Evolutionary conservation across 1,140 invertebrate genomes (phyloP).

Genomic region (silkworm (Bombyx mori)): DNA sequence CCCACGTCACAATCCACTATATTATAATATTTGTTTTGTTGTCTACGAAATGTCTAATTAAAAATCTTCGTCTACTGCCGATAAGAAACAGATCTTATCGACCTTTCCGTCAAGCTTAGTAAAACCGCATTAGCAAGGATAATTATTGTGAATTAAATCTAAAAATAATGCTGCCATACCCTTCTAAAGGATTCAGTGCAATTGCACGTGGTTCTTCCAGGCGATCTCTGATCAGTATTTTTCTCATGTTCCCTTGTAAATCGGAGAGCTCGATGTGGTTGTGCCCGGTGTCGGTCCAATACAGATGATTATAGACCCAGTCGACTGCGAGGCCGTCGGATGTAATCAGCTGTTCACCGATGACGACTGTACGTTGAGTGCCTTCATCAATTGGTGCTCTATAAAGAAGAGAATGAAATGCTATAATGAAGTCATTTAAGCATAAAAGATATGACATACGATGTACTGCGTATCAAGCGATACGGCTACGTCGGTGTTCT

Average conservation of each 20-base stretch:
- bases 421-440: too few relatives aligned
- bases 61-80: too few relatives aligned
- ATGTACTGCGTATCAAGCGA: too few relatives aligned
- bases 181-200: constrained; percentile 94
- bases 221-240: constrained; percentile 85
- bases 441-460: too few relatives aligned
- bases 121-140: not conserved
- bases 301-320: constrained; percentile 97
- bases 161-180: constrained; percentile 66
- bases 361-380: constrained; percentile 84
- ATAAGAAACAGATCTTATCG: too few relatives aligned
- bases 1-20: too few relatives aligned
- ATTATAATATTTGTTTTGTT: too few relatives aligned
- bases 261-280: constrained; percentile 92
- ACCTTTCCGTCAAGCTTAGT: too few relatives aligned
- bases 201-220: constrained; percentile 96
- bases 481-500: too few relatives aligned
- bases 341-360: constrained; percentile 86
- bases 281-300: constrained; percentile 95
- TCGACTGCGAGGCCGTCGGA: constrained; percentile 96
- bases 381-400: constrained; percentile 93
- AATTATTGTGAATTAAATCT: not conserved
- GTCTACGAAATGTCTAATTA: too few relatives aligned
- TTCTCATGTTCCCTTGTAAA: constrained; percentile 91
- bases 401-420: constrained; percentile 13